These are phyloP conservation scores for Lymantria dispar DNA, from an alignment of 2,888 invertebrate genomes.

Conservation along the genomic window DNA sequence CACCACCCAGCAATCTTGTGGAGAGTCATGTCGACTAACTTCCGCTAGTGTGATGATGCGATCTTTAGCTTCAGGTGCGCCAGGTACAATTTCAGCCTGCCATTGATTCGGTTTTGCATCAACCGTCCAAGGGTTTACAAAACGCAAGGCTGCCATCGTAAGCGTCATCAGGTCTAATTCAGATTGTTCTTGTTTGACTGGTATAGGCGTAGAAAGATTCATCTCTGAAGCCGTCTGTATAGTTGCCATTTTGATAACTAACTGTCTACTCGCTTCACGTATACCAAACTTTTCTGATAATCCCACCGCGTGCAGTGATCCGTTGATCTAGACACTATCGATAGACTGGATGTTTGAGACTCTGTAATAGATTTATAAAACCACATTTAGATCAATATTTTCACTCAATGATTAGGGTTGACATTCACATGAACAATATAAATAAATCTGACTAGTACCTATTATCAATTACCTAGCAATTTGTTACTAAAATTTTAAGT, in stretches of 20 bases:
- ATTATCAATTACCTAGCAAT: too few species aligned
- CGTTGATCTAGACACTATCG: constrained; percentile 44
- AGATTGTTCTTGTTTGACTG: constrained; percentile 54
- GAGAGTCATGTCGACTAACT: constrained; percentile 88
- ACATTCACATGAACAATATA: background rate
- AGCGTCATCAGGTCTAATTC: constrained; percentile 69
- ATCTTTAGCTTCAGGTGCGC: constrained; percentile 62
- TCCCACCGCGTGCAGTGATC: constrained; percentile 34
- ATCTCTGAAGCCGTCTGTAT: constrained; percentile 63
- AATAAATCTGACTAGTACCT: too few species aligned
- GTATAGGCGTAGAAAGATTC: constrained; percentile 54
- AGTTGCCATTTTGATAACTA: constrained; percentile 58
- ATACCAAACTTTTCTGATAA: constrained; percentile 13
- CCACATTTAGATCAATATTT: constrained; percentile 52
- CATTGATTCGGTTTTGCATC: constrained; percentile 48
- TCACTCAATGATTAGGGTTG: constrained; percentile 38
- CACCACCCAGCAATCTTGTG: constrained; percentile 92
- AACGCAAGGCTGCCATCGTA: constrained; percentile 74
- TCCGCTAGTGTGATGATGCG: constrained; percentile 86
- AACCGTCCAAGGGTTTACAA: constrained; percentile 69
- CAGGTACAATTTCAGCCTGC: constrained; percentile 50
- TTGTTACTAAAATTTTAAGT: too few species aligned
- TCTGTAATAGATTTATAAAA: constrained; percentile 65
- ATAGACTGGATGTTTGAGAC: constrained; percentile 41
- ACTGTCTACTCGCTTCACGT: constrained; percentile 15